A percentile compares a stretch with the other conserved stretches of the same genome.
phyloP scores from a whole-genome alignment of 2,888 invertebrate species.

The Anoplius nigerrimus region DNA sequence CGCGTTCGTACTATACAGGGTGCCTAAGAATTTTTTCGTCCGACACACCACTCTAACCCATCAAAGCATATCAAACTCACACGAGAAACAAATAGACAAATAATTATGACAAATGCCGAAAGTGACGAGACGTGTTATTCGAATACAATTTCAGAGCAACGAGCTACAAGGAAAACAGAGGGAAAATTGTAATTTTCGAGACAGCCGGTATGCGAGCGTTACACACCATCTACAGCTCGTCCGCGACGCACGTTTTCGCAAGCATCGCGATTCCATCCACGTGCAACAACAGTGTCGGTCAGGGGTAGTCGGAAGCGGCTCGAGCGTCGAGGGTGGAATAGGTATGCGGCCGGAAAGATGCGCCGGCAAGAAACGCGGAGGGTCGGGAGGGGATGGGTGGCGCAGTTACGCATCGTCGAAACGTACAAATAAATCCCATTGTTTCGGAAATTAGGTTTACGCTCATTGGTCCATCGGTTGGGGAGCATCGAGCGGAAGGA shows the following conservation, averaged over 20 bases:
- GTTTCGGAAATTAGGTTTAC: conserved; percentile 59
- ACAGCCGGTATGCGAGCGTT: background rate
- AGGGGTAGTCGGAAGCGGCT: too few relatives aligned
- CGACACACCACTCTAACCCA: too few relatives aligned
- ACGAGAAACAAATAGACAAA: too few relatives aligned
- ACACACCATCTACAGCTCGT: background rate
- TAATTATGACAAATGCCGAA: too few relatives aligned
- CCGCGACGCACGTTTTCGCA: too few relatives aligned
- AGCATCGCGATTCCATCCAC: conserved; percentile 1
- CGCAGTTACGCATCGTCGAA: conserved; percentile 38
- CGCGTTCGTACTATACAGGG: too few relatives aligned
- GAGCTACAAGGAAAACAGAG: too few relatives aligned
- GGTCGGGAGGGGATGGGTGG: conserved; percentile 17
- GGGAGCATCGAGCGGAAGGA: conserved; percentile 46
- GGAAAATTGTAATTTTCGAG: too few relatives aligned
- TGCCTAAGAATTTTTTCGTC: too few relatives aligned
- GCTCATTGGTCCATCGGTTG: conserved; percentile 47
- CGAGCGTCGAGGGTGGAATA: background rate
- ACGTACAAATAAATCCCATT: conserved; percentile 54
- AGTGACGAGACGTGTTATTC: too few relatives aligned
- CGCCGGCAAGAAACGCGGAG: background rate
- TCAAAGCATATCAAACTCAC: too few relatives aligned
- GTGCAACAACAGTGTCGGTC: background rate
- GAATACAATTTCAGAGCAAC: too few relatives aligned
- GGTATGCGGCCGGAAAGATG: background rate